These are phyloP conservation scores for Carabus problematicus DNA, from an alignment of 2,888 invertebrate genomes.

Conservation along the genomic window DNA sequence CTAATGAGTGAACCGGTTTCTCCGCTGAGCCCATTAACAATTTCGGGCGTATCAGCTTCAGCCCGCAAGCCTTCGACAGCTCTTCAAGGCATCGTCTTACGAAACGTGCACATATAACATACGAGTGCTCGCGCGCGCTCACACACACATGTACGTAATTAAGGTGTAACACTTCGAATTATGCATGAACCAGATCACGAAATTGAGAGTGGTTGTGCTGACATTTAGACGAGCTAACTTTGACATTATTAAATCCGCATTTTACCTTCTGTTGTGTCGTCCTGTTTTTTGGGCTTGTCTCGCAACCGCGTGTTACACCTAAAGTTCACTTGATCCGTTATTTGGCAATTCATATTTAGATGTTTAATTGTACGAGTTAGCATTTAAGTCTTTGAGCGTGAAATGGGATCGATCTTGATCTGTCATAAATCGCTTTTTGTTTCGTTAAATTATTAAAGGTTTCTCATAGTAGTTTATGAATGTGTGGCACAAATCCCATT, in stretches of 20 bases:
- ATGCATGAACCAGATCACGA: conserved; percentile 38
- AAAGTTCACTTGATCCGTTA: conserved; percentile 39
- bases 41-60: conserved; percentile 1
- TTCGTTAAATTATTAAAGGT: conserved; percentile 3
- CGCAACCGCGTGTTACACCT: conserved; percentile 21
- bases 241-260: conserved; percentile 30
- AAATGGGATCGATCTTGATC: conserved; percentile 17
- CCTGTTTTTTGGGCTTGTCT: conserved; percentile 12
- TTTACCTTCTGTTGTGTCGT: background rate
- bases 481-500: too few species aligned
- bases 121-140: background rate
- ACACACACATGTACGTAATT: background rate
- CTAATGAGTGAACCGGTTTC: conserved; percentile 10
- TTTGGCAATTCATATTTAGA: conserved; percentile 41
- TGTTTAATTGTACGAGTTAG: conserved; percentile 27
- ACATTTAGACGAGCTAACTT: conserved; percentile 31
- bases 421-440: conserved; percentile 7
- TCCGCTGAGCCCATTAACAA: background rate
- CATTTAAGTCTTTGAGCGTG: conserved; percentile 14
- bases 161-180: conserved; percentile 16
- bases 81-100: too few species aligned
- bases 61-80: background rate
- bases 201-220: conserved; percentile 27
- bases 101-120: too few species aligned
- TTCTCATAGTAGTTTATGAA: too few species aligned